Conservation (phyloP, 2,113 vertebrate species). For the Seriola dumerili region DNA sequence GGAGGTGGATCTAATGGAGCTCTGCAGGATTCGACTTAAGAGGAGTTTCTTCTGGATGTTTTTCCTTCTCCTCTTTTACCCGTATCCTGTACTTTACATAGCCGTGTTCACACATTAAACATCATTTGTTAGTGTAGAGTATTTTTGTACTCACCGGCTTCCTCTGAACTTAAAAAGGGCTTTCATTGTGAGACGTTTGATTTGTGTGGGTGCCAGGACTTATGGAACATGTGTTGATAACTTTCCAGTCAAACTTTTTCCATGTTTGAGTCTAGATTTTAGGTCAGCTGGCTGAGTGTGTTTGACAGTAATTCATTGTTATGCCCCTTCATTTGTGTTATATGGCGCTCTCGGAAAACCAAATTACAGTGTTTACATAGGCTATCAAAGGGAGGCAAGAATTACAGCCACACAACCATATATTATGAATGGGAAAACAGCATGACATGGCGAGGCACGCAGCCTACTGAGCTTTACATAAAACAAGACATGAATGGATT, state of each 20-base stretch:
- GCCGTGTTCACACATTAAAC: constrained; percentile 1
- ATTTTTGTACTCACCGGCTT: constrained; percentile 13
- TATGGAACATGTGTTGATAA: constrained; percentile 26
- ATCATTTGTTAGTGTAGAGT: constrained; percentile 18
- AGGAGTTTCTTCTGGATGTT: constrained; percentile 40
- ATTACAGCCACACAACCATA: constrained; percentile 67
- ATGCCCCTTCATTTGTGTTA: constrained; percentile 45
- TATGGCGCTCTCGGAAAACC: constrained; percentile 65
- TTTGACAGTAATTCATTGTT: constrained; percentile 65
- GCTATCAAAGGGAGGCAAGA: constrained; percentile 70
- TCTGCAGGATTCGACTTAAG: constrained; percentile 40
- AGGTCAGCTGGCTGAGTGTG: constrained; percentile 20
- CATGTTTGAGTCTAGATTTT: constrained; percentile 34
- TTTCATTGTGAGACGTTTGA: constrained; percentile 14
- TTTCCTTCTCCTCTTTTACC: constrained; percentile 1
- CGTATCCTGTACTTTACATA: constrained; percentile 14
- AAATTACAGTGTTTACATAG: constrained; percentile 75
- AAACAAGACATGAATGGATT: constrained; percentile 47
- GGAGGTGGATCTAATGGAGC: constrained; percentile 57
- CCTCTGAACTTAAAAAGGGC: not conserved
- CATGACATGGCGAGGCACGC: constrained; percentile 57
- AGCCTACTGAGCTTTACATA: constrained; percentile 42
- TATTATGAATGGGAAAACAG: constrained; percentile 71
- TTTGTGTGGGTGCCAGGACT: constrained; percentile 11
- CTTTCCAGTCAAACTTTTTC: constrained; percentile 39